A percentile compares a stretch with the other conserved stretches of the same genome.
Evolutionary conservation across 1,140 invertebrate species (phyloP).

Genomic region (Drepana arcuata): DNA sequence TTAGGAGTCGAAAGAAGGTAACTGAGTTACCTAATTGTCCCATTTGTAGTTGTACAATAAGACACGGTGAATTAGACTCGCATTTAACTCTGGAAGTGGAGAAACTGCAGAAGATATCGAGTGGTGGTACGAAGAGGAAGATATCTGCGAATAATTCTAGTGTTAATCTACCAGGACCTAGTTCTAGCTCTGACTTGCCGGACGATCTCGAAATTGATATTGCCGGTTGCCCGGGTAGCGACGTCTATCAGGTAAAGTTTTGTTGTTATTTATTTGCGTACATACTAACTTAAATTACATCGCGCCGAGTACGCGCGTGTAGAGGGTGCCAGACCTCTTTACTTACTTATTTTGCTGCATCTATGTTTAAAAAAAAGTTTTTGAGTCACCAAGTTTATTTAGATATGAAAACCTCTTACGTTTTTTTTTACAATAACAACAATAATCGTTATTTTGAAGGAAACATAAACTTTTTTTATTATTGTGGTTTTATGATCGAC

Average conservation of each 20-base stretch:
- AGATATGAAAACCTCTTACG: no score
- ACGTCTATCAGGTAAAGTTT: conserved; percentile 57
- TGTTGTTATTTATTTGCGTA: conserved; percentile 8
- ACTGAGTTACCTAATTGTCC: conserved; percentile 59
- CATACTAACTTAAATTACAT: conserved; percentile 1
- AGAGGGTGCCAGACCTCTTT: no score
- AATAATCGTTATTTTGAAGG: no score
- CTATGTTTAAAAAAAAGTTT: no score
- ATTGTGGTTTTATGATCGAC: no score
- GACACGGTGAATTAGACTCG: conserved; percentile 53
- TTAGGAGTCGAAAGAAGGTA: conserved; percentile 61
- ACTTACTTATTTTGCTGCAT: no score
- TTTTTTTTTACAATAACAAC: no score
- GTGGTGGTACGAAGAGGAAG: conserved; percentile 41
- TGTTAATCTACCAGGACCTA: conserved; percentile 37
- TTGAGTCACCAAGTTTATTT: no score
- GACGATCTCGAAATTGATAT: conserved; percentile 54
- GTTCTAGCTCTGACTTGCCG: conserved; percentile 25
- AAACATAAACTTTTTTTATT: no score
- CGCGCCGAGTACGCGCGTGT: no score
- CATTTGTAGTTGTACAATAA: conserved; percentile 63
- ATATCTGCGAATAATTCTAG: conserved; percentile 37
- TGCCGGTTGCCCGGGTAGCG: conserved; percentile 52
- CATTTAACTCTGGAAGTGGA: conserved; percentile 60
- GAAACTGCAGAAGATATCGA: conserved; percentile 50